Evolutionary conservation across 2,797 vertebrate genomes (phyloP).

Genomic region (Oreochromis grahami): DNA sequence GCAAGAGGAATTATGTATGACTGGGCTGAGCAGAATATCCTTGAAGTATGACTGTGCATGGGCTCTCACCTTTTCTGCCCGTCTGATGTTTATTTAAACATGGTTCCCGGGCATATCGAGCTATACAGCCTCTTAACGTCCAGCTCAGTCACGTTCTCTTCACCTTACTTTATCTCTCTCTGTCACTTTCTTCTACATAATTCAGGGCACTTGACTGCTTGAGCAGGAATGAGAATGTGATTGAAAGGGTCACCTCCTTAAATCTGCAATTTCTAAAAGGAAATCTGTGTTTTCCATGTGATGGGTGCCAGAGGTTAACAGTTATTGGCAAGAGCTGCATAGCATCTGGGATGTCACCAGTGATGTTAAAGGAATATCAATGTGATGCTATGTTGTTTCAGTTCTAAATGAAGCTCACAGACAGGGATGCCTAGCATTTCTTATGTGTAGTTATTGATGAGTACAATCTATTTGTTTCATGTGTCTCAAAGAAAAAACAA

Average conservation of each 20-base stretch:
- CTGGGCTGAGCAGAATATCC: not conserved
- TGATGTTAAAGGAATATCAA: conserved; percentile 11
- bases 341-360: conserved; percentile 1
- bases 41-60: conserved; percentile 11
- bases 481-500: no score
- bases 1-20: conserved; percentile 44
- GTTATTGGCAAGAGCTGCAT: not conserved
- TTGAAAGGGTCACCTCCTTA: conserved; percentile 37
- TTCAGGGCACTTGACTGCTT: conserved; percentile 21
- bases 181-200: conserved; percentile 34
- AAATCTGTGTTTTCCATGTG: conserved; percentile 18
- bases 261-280: not conserved
- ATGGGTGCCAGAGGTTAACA: conserved; percentile 19
- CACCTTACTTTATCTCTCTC: conserved; percentile 19
- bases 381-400: not conserved
- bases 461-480: no score
- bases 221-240: conserved; percentile 19
- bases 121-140: conserved; percentile 17
- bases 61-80: conserved; percentile 12
- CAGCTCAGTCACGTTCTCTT: not conserved
- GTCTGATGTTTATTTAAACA: conserved; percentile 61
- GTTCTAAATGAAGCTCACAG: not conserved
- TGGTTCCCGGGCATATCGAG: not conserved
- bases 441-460: no score
- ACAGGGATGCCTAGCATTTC: not conserved